Base-by-base conservation (phyloP, 2,888 invertebrate species). In the Erannis defoliaria region DNA sequence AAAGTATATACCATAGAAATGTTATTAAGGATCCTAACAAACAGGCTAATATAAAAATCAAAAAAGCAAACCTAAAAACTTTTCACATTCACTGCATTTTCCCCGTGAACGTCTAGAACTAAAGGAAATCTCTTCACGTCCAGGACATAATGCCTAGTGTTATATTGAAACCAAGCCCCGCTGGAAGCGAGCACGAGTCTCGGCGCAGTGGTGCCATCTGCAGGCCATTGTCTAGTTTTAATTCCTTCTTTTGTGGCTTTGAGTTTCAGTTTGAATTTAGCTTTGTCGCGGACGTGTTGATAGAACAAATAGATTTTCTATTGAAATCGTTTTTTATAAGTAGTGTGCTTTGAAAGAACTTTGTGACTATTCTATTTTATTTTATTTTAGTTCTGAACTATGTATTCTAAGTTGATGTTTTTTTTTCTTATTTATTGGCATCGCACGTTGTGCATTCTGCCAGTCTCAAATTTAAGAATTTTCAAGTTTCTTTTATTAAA, bases 171-270 rank as follows among this genome's bases (percentile, higher is more conserved):
- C 12, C 54, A n/a, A 46, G 37, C n/a, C 12, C 6, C 5, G 6
- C 14, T 9, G 14, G 8, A 26, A 1, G 23, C 14, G 6, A 14
- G 3, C 43, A 9, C 2, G 14, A n/a, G 12, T 42, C 9, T 10
- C 5, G 14, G n/a, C 19, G 54, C 42, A 29, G 26, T 31, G 43
- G 16, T 19, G 59, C 55, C 63, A 64, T 55, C 63, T 59, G 51
- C 50, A 33, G 49, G 21, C 58, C 21, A 59, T 64, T 64, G 50
- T 64, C 42, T 48, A 35, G 10, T 8, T 38, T 55, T 51, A 59
- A 64, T 59, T 59, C 51, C 21, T 46, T 51, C 29, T 58, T 58
- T 58, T 45, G 58, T 51, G 23, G 38, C 19, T 10, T 14, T 1
- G 29, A 19, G n/a, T 49, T 23, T 16, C 38, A 33, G 12, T 35